Evolutionary conservation across 2,888 invertebrate genomes (phyloP), one percentile per base, ranked within the genome.

Genomic region (Julus scandinavius): DNA sequence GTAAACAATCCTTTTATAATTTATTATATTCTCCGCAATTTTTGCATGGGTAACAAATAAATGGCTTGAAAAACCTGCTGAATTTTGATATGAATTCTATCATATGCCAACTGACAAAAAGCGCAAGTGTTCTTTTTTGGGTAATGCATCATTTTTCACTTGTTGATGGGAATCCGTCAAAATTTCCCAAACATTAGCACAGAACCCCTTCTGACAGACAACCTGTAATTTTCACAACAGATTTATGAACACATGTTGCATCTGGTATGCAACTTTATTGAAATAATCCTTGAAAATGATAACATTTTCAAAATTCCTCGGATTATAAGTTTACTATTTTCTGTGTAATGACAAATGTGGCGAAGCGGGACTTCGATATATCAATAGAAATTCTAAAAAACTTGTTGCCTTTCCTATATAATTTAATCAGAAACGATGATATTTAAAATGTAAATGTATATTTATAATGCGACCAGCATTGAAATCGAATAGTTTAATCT

Each of bases 291-390:
- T 29, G 29, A 29, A 72, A 72, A 72, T 72, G 29, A 9, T 29
- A 29, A 72, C 29, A 5, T 72, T 72, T 72, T 7, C 5, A 72
- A 9, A 29, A 72, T 72, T 72, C 4, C 72, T 72, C 72, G 45
- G 45, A 7, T 45, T 45, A 45, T 45, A 7, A 45, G 45, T 45
- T 45, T 7, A 7, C 72, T 72, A 54, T 54, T 54, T 54, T 3
- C 45, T 11, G 9, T 29, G 29, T 29, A 29, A 72, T 72, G 72
- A 29, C 29, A 72, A 72, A 72, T 72, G 29, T 72, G 72, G 29
- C 72, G 72, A 72, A 72, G 72, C 72, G 29, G 72, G 72, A 72
- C 72, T 72, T 72, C 72, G 72, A 72, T 72, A 72, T 72, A 72
- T 72, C 20, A 9, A 72, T 29, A 72, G 5, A 72, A 72, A 72